A percentile compares a stretch with the other conserved stretches of the same genome.
Evolutionary conservation across 1,140 invertebrate species (phyloP).

Genomic region (Copidosoma floridanum): DNA sequence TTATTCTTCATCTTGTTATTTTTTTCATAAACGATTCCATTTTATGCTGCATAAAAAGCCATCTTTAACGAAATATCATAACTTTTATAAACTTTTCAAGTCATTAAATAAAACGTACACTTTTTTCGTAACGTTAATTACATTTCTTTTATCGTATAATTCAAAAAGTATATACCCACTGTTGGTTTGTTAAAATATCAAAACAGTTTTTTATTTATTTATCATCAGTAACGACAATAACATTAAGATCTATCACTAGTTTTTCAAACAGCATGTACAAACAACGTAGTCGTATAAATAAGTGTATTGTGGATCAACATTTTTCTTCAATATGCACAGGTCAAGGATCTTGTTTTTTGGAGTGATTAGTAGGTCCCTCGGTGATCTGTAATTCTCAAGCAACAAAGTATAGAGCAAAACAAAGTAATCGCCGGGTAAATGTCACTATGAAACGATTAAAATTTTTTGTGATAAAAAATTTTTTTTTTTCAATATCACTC

Average conservation of each 20-base stretch:
- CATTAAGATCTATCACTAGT: slow-evolving; percentile 16
- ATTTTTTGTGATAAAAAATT: too few relatives aligned
- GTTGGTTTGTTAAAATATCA: slow-evolving; percentile 18
- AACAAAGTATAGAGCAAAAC: too few relatives aligned
- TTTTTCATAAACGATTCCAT: neutral
- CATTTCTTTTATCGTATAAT: neutral
- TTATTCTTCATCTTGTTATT: slow-evolving; percentile 17
- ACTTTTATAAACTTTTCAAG: slow-evolving; percentile 1
- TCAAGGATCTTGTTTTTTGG: slow-evolving; percentile 8
- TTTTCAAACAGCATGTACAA: slow-evolving; percentile 12
- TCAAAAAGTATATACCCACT: neutral
- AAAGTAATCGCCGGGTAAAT: too few relatives aligned
- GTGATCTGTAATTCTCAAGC: slow-evolving; percentile 5
- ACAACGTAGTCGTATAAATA: slow-evolving; percentile 17
- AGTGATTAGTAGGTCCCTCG: slow-evolving; percentile 25
- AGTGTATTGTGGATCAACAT: too few relatives aligned
- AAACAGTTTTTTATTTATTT: slow-evolving; percentile 13
- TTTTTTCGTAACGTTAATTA: slow-evolving; percentile 8
- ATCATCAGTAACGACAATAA: neutral
- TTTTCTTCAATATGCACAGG: slow-evolving; percentile 6
- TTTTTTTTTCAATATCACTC: too few relatives aligned
- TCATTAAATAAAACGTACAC: neutral
- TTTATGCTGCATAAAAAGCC: neutral
- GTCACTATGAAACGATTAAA: too few relatives aligned
- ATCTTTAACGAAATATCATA: neutral